Base-by-base conservation (phyloP, 2,888 invertebrate genomes). In the Mylabris sibirica region DNA sequence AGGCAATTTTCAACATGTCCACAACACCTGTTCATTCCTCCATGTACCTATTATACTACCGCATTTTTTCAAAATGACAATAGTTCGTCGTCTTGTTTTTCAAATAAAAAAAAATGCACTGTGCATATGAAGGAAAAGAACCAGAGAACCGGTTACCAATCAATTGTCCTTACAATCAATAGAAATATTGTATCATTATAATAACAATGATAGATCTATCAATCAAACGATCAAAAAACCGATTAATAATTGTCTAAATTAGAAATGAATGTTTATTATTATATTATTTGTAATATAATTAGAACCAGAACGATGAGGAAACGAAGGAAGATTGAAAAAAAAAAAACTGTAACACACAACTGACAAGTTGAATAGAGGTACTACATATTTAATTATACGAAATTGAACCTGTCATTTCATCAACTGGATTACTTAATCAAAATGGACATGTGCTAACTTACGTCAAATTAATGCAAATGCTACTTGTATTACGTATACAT, bases 401-500 rank as follows among this genome's bases (percentile, higher is more conserved):
- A 67, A 35, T 22, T 26, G 41, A 49, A 53, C 60, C 34, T 26
- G 61, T 65, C 60, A 41, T 41, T 34, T 65, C 41, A 35, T 60
- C 62, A 24, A 17, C 41, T 8, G 9, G 17, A n/a, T 17, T 49
- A 49, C 20, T 65, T 65, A 65, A 65, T 65, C 66, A 67, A 30
- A 63, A 30, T 38, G 57, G 66, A 66, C 66, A 63, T 67, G 60
- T 63, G 65, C 59, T 62, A 60, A 64, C 60, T 63, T 63, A 59
- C 65, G 69, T 60, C 30, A 65, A 69, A 66, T 66, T 69, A 69
- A 69, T 69, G 69, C 66, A 68, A 53, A 30, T 49, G 66, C 69
- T 66, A 20, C 69, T 49, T 63, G 69, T 63, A 30, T 69, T 69
- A 69, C 69, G 66, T n/a, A 41, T 66, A 63, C 64, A 53, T 30